Percentiles rank a stretch among this genome's conserved stretches.
phyloP scores from a whole-genome alignment of 1,140 invertebrate genomes.

The Monomorium pharaonis region DNA sequence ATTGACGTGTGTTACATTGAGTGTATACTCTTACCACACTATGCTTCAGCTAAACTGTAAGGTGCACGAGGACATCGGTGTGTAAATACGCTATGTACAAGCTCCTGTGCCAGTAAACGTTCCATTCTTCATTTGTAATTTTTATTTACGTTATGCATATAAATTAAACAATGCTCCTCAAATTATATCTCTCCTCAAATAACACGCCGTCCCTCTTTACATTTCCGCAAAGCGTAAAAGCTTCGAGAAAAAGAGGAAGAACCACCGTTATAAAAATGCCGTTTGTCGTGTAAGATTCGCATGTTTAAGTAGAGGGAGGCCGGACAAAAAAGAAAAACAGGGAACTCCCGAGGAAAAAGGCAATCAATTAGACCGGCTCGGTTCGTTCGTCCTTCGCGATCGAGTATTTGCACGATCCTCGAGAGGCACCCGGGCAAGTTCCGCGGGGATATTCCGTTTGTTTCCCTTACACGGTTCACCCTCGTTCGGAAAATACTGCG shows the following conservation, averaged over 20 bases:
- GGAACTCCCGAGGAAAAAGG: slow-evolving; percentile 61
- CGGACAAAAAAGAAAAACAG: slow-evolving; percentile 4
- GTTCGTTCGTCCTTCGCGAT: slow-evolving; percentile 58
- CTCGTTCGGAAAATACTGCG: slow-evolving; percentile 45
- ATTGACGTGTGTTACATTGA: neutral
- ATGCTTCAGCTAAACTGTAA: neutral
- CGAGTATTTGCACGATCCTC: slow-evolving; percentile 79
- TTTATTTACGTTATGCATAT: neutral
- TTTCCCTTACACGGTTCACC: slow-evolving; percentile 64
- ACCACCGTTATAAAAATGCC: neutral
- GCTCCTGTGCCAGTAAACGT: neutral
- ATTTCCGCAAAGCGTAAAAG: neutral
- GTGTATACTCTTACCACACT: neutral
- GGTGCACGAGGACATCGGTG: slow-evolving; percentile 1
- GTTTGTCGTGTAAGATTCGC: neutral
- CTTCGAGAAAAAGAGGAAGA: neutral
- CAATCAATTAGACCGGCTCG: slow-evolving; percentile 80
- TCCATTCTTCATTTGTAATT: neutral
- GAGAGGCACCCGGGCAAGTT: slow-evolving; percentile 63
- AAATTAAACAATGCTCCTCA: neutral
- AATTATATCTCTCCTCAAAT: neutral
- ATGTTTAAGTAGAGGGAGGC: neutral
- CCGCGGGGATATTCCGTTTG: slow-evolving; percentile 67
- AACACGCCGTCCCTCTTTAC: neutral
- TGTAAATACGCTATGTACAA: neutral